Evolutionary conservation across 2,113 vertebrate species (phyloP), one percentile per base, ranked within the genome.

Genomic region (Tylochromis polylepis): DNA sequence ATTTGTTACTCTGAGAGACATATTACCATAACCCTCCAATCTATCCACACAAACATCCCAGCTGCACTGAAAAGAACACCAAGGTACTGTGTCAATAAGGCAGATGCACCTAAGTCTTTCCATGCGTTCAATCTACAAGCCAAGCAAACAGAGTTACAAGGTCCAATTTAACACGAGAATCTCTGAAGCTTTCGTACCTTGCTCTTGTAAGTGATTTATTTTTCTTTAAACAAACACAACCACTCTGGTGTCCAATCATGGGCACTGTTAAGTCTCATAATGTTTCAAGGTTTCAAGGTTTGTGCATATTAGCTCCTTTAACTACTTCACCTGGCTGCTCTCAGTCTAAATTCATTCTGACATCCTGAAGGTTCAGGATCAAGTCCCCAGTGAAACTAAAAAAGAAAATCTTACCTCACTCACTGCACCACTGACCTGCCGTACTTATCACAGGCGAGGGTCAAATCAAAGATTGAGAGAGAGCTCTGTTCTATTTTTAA

Each of bases 1-100:
- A 95, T 96, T 96, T 95, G 91, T 92, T 88, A 89, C 89, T 89
- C 79, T n/a, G 87, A 87, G 87, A 93, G 85, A 87, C 84, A 93
- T 92, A 94, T 94, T 91, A 91, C 82, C 83, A 94, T 92, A 91
- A 89, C 46, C 89, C 85, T 92, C 88, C 85, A 84, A 85, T 87
- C 82, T 90, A 93, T 90, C 86, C 82, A 92, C 84, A 95, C 92
- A 95, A 94, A 94, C 86, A 91, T 80, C 75, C 56, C 84, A 85
- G 65, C 56, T 84, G 89, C 38, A 85, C 38, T 22, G 82, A 87
- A 53, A 34, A 87, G 87, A 89, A 90, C 15, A 83, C 82, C 51
- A 57, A 75, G 65, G 46, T 83, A 53, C 65, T 65, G 51, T 36
- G 83, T 90, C 82, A 88, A 83, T 16, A 89, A 81, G 67, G 84